Conservation (phyloP, 2,113 vertebrate genomes). For the Heloderma charlesbogerti region DNA sequence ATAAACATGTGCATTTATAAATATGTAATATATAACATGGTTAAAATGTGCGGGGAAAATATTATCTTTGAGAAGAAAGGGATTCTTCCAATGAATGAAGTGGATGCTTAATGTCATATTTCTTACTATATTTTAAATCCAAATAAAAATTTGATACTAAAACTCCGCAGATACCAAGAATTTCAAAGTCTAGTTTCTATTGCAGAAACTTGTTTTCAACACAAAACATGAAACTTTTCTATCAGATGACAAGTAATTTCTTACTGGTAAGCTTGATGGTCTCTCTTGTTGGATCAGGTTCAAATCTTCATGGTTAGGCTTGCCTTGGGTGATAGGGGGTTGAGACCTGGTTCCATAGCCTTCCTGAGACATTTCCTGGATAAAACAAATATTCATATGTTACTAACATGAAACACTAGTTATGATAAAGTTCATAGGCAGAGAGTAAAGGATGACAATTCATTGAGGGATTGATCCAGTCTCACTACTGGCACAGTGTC, state of each 20-base stretch:
- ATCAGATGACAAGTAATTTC: slow-evolving; percentile 68
- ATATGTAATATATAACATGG: neutral
- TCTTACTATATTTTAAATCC: slow-evolving; percentile 16
- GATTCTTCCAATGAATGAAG: neutral
- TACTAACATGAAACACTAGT: slow-evolving; percentile 37
- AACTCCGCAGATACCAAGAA: neutral
- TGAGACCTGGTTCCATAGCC: slow-evolving; percentile 87
- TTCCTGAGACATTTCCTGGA: slow-evolving; percentile 92
- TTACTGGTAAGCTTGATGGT: slow-evolving; percentile 97
- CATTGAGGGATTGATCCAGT: neutral
- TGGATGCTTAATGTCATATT: neutral
- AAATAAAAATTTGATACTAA: neutral
- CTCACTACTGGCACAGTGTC: neutral
- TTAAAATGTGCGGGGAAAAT: neutral
- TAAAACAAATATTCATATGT: slow-evolving; percentile 59
- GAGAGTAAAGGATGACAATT: slow-evolving; percentile 29
- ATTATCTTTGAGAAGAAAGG: neutral
- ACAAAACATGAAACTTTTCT: slow-evolving; percentile 31
- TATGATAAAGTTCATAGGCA: neutral
- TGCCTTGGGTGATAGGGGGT: slow-evolving; percentile 86
- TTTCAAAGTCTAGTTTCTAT: slow-evolving; percentile 12
- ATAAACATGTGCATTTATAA: neutral
- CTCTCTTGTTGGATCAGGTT: slow-evolving; percentile 91
- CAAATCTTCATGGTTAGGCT: slow-evolving; percentile 91
- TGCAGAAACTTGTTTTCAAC: neutral